phyloP scores from a whole-genome alignment of 2,888 invertebrate genomes.

The Lycophotia porphyrea region DNA sequence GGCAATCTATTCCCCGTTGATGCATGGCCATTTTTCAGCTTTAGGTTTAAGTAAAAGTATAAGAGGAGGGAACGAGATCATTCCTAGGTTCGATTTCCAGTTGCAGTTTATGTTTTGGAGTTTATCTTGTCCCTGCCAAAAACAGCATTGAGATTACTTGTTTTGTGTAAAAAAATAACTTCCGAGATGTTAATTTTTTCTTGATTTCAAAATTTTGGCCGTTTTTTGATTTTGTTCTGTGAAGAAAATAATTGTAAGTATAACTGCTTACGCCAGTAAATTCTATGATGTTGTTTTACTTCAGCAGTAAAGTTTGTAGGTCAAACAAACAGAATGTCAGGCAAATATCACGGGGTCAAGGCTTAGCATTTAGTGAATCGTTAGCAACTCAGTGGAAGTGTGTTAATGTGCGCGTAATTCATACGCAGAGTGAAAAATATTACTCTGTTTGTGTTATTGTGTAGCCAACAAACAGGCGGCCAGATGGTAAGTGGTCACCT shows the following conservation, averaged over 20 bases:
- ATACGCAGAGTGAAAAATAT: neutral
- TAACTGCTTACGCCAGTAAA: neutral
- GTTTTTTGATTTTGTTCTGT: neutral
- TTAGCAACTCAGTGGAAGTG: slow-evolving; percentile 33
- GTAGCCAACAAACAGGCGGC: neutral
- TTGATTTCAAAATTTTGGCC: neutral
- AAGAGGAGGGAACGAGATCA: neutral
- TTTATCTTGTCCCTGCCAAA: neutral
- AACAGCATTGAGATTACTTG: neutral
- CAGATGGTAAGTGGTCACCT: neutral
- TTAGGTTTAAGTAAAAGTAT: neutral
- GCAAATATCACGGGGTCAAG: slow-evolving; percentile 65
- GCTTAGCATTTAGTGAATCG: slow-evolving; percentile 53
- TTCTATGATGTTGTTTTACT: neutral
- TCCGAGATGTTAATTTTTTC: too few species aligned
- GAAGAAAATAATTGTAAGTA: neutral
- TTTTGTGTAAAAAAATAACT: neutral
- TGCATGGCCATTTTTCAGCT: slow-evolving; percentile 5
- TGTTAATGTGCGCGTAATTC: slow-evolving; percentile 36
- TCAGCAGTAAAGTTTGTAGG: slow-evolving; percentile 50
- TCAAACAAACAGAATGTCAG: slow-evolving; percentile 46
- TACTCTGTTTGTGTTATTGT: neutral
- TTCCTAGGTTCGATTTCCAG: neutral
- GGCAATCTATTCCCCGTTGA: slow-evolving; percentile 10
- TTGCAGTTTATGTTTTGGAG: neutral